Conservation (phyloP, 2,888 invertebrate genomes). For the Drosophila conformis region DNA sequence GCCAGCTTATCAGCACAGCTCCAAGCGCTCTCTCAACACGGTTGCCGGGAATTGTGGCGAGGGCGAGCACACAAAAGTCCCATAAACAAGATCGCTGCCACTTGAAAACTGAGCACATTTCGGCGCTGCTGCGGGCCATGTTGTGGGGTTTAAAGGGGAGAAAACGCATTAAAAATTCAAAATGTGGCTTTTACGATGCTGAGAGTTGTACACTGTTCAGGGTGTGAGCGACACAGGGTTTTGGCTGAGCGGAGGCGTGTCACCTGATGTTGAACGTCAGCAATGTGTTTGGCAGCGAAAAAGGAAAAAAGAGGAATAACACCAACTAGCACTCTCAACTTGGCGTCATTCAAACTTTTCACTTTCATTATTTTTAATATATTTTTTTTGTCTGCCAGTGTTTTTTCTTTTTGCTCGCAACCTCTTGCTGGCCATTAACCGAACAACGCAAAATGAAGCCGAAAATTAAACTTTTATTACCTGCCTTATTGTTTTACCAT, state of each 20-base stretch:
- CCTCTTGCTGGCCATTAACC: conserved; percentile 51
- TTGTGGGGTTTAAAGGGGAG: conserved; percentile 8
- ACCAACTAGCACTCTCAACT: conserved; percentile 24
- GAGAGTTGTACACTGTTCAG: conserved; percentile 9
- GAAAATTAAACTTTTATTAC: conserved; percentile 78
- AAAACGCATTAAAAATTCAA: conserved; percentile 67
- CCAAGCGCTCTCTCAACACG: conserved; percentile 5
- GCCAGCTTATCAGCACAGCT: conserved; percentile 33
- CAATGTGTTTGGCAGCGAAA: conserved; percentile 10
- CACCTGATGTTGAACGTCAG: conserved; percentile 44
- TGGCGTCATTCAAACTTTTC: conserved; percentile 68
- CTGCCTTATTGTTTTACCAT: conserved; percentile 81
- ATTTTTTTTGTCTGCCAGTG: conserved; percentile 18
- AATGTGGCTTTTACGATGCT: conserved; percentile 68
- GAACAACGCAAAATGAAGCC: conserved; percentile 44
- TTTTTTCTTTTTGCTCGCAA: conserved; percentile 22
- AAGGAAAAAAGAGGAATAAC: conserved; percentile 13
- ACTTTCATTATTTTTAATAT: conserved; percentile 75
- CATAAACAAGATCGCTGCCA: conserved; percentile 78
- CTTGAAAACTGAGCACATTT: conserved; percentile 67
- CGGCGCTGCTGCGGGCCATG: conserved; percentile 26
- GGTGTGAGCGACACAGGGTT: not conserved
- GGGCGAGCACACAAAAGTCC: conserved; percentile 46
- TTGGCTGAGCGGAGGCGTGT: not conserved
- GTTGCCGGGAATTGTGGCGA: not conserved